Conservation (phyloP, 30 jellyfish, hydroid and myxozoan genomes). For the Chrysaora quinquecirrha region DNA sequence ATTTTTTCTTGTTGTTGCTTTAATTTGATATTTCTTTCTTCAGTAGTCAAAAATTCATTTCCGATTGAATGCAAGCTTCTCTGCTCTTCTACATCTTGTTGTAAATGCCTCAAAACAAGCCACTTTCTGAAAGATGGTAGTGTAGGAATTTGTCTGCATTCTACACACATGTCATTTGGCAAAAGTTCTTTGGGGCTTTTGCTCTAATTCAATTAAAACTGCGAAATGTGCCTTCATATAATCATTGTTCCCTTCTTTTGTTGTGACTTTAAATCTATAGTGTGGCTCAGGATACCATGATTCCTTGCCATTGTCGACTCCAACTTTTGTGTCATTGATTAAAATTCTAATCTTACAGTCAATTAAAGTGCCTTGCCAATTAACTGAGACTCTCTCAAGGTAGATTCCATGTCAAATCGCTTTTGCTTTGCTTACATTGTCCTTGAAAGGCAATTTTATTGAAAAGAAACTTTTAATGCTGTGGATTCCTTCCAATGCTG, state of each 20-base stretch:
- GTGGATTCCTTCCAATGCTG: too few relatives aligned
- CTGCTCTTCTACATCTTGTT: neutral
- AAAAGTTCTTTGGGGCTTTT: neutral
- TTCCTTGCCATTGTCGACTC: constrained; percentile 1
- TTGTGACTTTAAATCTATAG: neutral
- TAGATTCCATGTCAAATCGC: too few relatives aligned
- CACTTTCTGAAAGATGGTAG: constrained; percentile 3
- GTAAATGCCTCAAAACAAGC: neutral
- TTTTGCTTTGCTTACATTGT: too few relatives aligned
- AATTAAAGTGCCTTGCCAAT: neutral
- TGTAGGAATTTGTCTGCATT: neutral
- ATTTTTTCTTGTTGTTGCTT: neutral
- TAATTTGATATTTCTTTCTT: neutral
- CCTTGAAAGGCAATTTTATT: too few relatives aligned
- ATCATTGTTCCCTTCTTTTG: neutral
- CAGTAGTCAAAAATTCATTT: neutral
- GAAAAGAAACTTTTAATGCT: too few relatives aligned
- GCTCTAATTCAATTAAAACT: neutral
- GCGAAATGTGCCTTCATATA: neutral
- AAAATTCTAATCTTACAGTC: neutral
- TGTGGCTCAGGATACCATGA: constrained; percentile 11
- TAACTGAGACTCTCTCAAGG: neutral
- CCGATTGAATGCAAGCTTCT: neutral
- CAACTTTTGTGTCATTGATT: neutral
- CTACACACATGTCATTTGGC: neutral